Evolutionary conservation across 2,113 vertebrate genomes (phyloP).

Genomic region (Bos taurus): ARS-UCD2.0 NC_037345.1:25613501-25614000

Average conservation of each 20-base stretch:
- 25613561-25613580: neutral
- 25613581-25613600: neutral
- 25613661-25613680: neutral
- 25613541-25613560: neutral
- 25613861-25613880: neutral
- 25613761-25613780: no score
- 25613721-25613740: no score
- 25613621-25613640: rapidly evolving
- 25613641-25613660: neutral
- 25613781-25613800: no score
- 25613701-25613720: rapidly evolving
- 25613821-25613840: neutral
- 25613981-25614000: neutral
- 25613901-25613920: neutral
- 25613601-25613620: neutral
- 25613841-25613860: neutral
- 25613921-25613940: neutral
- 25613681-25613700: neutral
- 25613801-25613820: no score
- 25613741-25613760: no score
- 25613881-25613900: neutral
- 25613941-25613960: neutral
- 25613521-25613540: rapidly evolving
- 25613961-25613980: neutral
- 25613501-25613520: neutral